Evolutionary conservation across 2,888 invertebrate species (phyloP), one percentile per base, ranked within the genome.

Genomic region (Cotesia congregata): DNA sequence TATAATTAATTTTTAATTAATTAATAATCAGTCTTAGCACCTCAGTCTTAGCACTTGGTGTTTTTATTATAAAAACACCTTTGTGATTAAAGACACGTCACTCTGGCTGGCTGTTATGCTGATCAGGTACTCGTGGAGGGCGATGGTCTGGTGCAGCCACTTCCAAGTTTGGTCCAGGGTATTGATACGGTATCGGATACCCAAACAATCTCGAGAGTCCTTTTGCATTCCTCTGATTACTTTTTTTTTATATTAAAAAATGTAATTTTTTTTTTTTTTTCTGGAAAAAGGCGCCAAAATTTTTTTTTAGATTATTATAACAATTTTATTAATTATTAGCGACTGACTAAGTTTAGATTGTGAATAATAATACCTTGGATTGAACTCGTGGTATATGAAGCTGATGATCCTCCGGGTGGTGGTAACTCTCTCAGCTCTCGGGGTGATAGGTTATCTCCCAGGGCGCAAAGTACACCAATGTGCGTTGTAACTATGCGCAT

Each of bases 101-200:
- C 94, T 93, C 90, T 94, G 93, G 86, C 94, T 94, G 83, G 95
- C 92, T 81, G 94, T 94, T 86, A 95, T 92, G 85, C 95, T 93
- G 90, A 96, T 95, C 86, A 97, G 92, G 88, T 96, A 96, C 87
- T 96, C 95, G 93, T 97, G 96, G 79, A 96, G 92, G 85, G 94
- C 94, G 87, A 95, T 94, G 82, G 96, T 97, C 90, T 96, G 96
- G 90, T 97, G 96, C 90, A 97, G 91, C 96, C 96, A 97, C 96
- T 96, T 96, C 95, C 95, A 96, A 89, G 96, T 97, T 91, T 96
- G 96, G 91, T 96, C 96, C 91, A 96, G 94, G 91, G 93, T 93
- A 91, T 94, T 95, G 91, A 95, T 94, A 92, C 96, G 95, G 93
- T 93, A 94, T 91, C 96, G 94, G 92, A 96, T 94, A 92, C 95